Percentiles rank a stretch among this genome's conserved stretches.
Conservation (phyloP, 2,888 invertebrate genomes). For the Lacanobia oleracea region DNA sequence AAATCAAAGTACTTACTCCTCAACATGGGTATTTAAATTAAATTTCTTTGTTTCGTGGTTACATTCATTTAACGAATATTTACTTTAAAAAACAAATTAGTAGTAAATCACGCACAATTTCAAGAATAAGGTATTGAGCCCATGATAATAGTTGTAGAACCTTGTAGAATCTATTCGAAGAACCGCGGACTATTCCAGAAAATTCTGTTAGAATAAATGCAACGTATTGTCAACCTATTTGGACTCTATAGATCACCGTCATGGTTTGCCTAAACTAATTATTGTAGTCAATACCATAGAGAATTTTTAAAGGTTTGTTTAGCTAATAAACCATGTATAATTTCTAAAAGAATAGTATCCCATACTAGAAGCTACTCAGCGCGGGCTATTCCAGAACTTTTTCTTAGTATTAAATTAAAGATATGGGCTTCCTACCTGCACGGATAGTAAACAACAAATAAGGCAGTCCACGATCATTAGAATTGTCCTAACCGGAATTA, state of each 20-base stretch:
- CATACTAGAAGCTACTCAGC: too few relatives aligned
- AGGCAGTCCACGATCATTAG: neutral
- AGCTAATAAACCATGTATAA: neutral
- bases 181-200: conserved; percentile 1
- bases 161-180: neutral
- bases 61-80: too few relatives aligned
- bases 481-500: neutral
- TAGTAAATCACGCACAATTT: neutral
- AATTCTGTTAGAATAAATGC: too few relatives aligned
- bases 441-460: neutral
- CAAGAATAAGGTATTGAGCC: neutral
- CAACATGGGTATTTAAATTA: conserved; percentile 17
- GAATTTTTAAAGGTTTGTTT: too few relatives aligned
- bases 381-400: neutral
- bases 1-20: conserved; percentile 15
- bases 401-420: neutral
- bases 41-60: conserved; percentile 15
- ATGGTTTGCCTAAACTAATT: neutral
- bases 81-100: too few relatives aligned
- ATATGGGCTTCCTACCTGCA: neutral
- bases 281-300: neutral
- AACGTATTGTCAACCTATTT: neutral
- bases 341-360: neutral
- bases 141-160: neutral
- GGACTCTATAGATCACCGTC: neutral